A percentile compares a stretch with the other conserved stretches of the same genome.
Conservation (phyloP, 92 coral and sea anemone genomes). For the Montipora capitata region DNA sequence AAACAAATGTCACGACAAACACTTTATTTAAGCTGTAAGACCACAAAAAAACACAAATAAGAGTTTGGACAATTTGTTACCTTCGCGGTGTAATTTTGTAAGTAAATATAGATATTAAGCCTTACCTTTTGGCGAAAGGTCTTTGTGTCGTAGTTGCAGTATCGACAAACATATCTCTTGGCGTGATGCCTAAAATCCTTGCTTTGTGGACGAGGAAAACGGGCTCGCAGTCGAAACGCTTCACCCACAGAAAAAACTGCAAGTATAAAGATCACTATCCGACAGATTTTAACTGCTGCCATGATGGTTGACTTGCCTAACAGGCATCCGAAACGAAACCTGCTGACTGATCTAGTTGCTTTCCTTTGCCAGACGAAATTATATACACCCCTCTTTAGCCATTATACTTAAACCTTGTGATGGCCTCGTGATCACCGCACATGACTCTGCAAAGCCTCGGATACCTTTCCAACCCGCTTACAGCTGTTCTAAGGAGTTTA, state of each 20-base stretch:
- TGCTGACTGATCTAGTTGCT: background rate
- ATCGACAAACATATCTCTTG: conserved; percentile 86
- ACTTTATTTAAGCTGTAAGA: too few relatives aligned
- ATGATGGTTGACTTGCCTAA: conserved; percentile 16
- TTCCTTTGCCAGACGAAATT: background rate
- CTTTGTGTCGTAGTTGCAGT: conserved; percentile 92
- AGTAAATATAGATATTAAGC: background rate
- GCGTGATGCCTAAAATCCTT: conserved; percentile 67
- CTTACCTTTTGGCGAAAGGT: conserved; percentile 90
- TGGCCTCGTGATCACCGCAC: conserved; percentile 21
- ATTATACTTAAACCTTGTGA: conserved; percentile 6
- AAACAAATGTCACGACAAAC: background rate
- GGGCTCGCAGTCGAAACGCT: conserved; percentile 87
- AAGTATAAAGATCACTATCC: conserved; percentile 39
- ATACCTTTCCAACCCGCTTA: background rate
- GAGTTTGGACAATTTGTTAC: too few relatives aligned
- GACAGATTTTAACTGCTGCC: conserved; percentile 30
- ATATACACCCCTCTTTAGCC: background rate
- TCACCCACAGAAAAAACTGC: conserved; percentile 45
- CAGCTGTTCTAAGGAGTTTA: background rate
- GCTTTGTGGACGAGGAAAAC: conserved; percentile 82
- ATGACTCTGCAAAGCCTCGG: background rate
- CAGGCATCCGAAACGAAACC: conserved; percentile 7
- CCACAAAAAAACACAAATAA: too few relatives aligned
- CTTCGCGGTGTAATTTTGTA: too few relatives aligned